These are phyloP conservation scores for Setophaga petechia DNA, from an alignment of 2,113 vertebrate genomes.

Conservation along the genomic window DNA sequence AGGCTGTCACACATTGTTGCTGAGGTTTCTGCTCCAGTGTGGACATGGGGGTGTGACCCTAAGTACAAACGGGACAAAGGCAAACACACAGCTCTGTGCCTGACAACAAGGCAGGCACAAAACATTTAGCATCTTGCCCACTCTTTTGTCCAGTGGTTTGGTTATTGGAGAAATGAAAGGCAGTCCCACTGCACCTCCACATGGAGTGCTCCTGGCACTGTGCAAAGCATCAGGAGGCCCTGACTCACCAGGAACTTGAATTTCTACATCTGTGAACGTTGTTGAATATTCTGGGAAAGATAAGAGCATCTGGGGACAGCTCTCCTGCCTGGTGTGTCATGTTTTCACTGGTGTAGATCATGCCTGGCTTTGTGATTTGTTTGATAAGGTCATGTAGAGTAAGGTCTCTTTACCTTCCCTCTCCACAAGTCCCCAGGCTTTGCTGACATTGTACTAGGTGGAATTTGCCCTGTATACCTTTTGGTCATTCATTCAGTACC, in stretches of 20 bases:
- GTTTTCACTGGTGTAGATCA: not conserved
- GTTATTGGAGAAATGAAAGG: not conserved
- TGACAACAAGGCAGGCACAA: not conserved
- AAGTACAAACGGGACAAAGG: not conserved
- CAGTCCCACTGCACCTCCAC: not conserved
- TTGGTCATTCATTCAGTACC: not conserved
- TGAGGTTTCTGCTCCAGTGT: not conserved
- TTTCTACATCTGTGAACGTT: not conserved
- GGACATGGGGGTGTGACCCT: not conserved
- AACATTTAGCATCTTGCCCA: not conserved
- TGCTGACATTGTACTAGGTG: not conserved
- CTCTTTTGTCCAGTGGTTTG: not conserved
- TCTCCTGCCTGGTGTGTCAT: rapidly evolving
- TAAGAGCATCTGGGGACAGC: not conserved
- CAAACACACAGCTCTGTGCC: not conserved
- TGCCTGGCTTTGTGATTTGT: not conserved
- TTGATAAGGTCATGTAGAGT: not conserved
- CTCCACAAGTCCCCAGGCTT: not conserved
- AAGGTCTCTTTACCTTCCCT: not conserved
- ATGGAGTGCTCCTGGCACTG: not conserved
- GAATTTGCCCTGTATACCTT: not conserved
- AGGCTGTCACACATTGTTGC: not conserved
- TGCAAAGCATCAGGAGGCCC: not conserved
- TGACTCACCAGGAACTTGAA: not conserved
- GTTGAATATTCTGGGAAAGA: not conserved